Evolutionary conservation across 1,140 invertebrate genomes (phyloP).

Genomic region (Drosophila pruinosa): DNA sequence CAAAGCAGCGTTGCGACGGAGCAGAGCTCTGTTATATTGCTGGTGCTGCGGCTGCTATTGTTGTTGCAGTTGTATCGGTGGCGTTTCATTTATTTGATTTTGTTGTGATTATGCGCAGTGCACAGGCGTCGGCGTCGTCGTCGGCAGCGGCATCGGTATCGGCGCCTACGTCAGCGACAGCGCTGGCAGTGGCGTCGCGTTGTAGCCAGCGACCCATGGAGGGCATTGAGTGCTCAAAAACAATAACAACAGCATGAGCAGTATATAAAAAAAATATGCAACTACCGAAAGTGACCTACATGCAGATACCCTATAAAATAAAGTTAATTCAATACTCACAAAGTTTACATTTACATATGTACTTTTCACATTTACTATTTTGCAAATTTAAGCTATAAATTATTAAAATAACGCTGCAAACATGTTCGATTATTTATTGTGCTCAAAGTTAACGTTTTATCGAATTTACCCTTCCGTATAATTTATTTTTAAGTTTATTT

Average conservation of each 20-base stretch:
- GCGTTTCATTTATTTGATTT: constrained; percentile 73
- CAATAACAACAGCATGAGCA: constrained; percentile 31
- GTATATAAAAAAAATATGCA: constrained; percentile 34
- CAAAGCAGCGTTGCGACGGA: constrained; percentile 9
- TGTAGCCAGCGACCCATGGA: constrained; percentile 77
- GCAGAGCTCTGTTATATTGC: constrained; percentile 22
- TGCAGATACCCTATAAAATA: constrained; percentile 10
- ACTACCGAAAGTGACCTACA: neutral
- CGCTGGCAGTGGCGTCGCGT: constrained; percentile 32
- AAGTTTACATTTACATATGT: too few species aligned
- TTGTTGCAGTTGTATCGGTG: constrained; percentile 34
- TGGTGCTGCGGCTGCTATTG: constrained; percentile 31
- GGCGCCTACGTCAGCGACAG: constrained; percentile 10
- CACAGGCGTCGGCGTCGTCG: constrained; percentile 36
- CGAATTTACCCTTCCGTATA: too few species aligned
- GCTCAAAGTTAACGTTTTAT: too few species aligned
- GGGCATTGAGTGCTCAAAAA: constrained; percentile 62
- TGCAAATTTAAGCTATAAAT: neutral
- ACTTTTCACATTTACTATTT: too few species aligned
- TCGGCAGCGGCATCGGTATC: constrained; percentile 22
- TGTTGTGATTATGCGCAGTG: constrained; percentile 79
- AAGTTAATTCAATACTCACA: neutral
- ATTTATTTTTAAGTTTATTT: too few species aligned
- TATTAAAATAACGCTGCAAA: too few species aligned
- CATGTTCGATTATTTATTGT: too few species aligned